phyloP scores from a whole-genome alignment of 64 coral and sea anemone species.

The Trachythela sp. region DNA sequence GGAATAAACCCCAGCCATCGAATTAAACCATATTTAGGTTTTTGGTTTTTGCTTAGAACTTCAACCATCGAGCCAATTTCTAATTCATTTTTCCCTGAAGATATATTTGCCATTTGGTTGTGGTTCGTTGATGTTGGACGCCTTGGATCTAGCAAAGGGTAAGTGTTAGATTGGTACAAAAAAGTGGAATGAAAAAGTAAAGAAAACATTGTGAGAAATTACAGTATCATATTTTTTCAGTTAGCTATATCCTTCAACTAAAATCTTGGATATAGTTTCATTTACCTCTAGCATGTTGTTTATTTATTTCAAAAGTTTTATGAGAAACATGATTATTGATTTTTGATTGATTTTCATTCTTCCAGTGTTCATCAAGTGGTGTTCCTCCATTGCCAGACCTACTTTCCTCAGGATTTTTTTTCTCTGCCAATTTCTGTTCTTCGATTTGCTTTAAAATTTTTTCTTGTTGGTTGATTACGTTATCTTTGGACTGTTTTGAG shows the following conservation, averaged over 20 bases:
- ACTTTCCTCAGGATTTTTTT: not conserved
- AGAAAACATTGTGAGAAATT: too few relatives aligned
- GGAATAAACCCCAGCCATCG: slow-evolving; percentile 71
- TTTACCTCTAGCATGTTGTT: not conserved
- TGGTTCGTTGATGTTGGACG: not conserved
- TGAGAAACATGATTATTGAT: slow-evolving; percentile 3
- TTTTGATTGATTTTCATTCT: not conserved
- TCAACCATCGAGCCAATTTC: slow-evolving; percentile 87
- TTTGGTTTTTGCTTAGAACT: slow-evolving; percentile 38
- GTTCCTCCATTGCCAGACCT: not conserved
- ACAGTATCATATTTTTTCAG: too few relatives aligned
- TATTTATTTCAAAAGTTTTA: not conserved
- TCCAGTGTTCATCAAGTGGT: not conserved
- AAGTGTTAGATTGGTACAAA: too few relatives aligned
- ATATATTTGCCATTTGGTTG: not conserved
- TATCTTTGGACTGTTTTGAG: not conserved
- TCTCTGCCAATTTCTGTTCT: not conserved
- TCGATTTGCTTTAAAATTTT: not conserved
- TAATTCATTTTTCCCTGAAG: not conserved
- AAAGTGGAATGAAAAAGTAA: too few relatives aligned
- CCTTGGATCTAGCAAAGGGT: not conserved
- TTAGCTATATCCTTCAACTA: too few relatives aligned
- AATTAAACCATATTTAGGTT: slow-evolving; percentile 73
- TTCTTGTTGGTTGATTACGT: not conserved
- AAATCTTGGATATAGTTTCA: too few relatives aligned